Conservation (phyloP, 2,113 vertebrate species). For the Nycticebus coucang region DNA sequence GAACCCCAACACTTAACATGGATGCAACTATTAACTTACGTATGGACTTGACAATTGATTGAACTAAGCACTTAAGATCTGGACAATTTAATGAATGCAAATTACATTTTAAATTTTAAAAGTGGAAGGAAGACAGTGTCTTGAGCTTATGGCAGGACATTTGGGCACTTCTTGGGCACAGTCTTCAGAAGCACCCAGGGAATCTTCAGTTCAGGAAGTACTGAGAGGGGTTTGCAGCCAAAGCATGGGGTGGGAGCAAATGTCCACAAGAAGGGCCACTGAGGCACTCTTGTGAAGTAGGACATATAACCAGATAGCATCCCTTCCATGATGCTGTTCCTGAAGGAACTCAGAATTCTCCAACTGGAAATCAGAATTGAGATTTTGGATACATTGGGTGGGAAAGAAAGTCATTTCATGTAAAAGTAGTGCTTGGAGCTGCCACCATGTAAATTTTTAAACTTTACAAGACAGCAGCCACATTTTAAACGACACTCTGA, state of each 20-base stretch:
- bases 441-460: neutral
- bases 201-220: neutral
- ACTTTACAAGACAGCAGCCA: neutral
- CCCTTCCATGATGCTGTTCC: neutral
- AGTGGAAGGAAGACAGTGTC: neutral
- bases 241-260: neutral
- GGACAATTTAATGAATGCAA: neutral
- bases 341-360: neutral
- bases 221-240: neutral
- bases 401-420: neutral
- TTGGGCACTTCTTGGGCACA: neutral
- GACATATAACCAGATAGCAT: neutral
- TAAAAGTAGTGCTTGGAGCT: neutral
- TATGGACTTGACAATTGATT: neutral
- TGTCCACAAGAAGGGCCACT: neutral
- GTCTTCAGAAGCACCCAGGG: neutral
- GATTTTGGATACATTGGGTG: neutral
- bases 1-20: neutral
- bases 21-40: neutral
- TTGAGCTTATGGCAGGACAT: neutral
- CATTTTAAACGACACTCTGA: neutral
- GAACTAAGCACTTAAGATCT: neutral
- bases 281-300: neutral
- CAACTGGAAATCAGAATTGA: neutral
- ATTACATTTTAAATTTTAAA: neutral